Evolutionary conservation across 2,888 invertebrate genomes (phyloP), one percentile per base, ranked within the genome.

Genomic region (Aporophyla nigra): DNA sequence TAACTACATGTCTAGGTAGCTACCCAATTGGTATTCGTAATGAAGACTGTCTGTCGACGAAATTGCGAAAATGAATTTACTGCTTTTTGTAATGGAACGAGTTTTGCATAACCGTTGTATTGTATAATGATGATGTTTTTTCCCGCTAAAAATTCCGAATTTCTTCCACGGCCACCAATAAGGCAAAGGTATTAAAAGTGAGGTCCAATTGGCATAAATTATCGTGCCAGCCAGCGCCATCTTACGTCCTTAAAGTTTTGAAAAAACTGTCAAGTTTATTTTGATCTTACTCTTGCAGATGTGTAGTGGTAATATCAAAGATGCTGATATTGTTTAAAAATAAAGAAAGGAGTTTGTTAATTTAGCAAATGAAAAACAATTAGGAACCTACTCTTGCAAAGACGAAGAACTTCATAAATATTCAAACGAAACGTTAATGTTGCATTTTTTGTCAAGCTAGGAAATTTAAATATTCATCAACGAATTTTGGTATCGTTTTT

Each of bases 1-100:
- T 87, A 87, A 75, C 79, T 78, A 76, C 84, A 85, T 86, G 86
- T 67, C 77, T 80, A 83, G 76, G 27, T 65, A 33, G 33, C 33
- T 33, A 74, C 33, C 43, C 61, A 53, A 82, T 87, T 88, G 66
- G 80, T 82, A 87, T 87, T 78, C 80, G 68, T 70, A 70, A 76
- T 75, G 73, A 61, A 27, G 56, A 49, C 76, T 56, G 81, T 67
- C 75, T 72, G 74, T 33, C 74, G 61, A 80, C 40, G 56, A 66
- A 85, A 78, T 85, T 79, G 77, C 75, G 79, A 79, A 83, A 78
- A 73, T 85, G 33, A 75, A 74, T 80, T 76, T 61, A 68, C 43
- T 67, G 61, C 24, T 78, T 76, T 83, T 77, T 80, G 71, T 56
- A 70, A 69, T n/a, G 59, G 54, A 76, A 71, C 77, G 43, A 58